Base-by-base conservation (phyloP, 2,113 vertebrate species). In the Pyxicephalus adspersus region DNA sequence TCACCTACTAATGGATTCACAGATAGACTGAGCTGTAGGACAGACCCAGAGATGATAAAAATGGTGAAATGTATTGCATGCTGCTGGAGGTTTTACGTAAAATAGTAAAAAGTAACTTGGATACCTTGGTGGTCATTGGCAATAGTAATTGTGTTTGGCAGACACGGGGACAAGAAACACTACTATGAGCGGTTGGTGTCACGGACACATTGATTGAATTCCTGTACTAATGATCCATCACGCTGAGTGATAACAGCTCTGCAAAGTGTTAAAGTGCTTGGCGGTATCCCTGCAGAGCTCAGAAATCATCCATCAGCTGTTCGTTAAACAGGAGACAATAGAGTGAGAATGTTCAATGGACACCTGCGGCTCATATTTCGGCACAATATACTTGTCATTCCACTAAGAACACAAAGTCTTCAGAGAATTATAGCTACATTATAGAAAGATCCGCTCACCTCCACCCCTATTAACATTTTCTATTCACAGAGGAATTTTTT, bases 181-280 rank as follows among this genome's bases (percentile, higher is more conserved):
- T 16, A 54, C 75, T 60, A 51, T 64, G 28, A 25, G 51, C 3
- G 20, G 29, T 28, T 52, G 2, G 19, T 17, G 31, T 29, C 63
- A 22, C 22, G 2, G 22, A 76, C 19, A 50, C 57, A 16, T 17
- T 18, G 25, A 15, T 60, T 60, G 11, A 4, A n/a, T 74, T 74
- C 58, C 54, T 38, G 16, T 61, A 31, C 26, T 60, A 16, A 58
- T 60, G 55, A 11, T 25, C 23, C 28, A 19, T 64, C 73, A 51
- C 26, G 73, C 58, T 76, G 73, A 31, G 73, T 8, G 61, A 34
- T 65, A 54, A 65, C 65, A 5, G 23, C 18, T 64, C 29, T 77
- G 18, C 61, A 54, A 65, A 65, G n/a, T 55, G 74, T 22, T 11
- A 45, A 15, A 22, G 15, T 4, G 34, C 29, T 50, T 5, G 5